phyloP scores from a whole-genome alignment of 1,140 invertebrate species.

The Diorhabda sublineata region DNA sequence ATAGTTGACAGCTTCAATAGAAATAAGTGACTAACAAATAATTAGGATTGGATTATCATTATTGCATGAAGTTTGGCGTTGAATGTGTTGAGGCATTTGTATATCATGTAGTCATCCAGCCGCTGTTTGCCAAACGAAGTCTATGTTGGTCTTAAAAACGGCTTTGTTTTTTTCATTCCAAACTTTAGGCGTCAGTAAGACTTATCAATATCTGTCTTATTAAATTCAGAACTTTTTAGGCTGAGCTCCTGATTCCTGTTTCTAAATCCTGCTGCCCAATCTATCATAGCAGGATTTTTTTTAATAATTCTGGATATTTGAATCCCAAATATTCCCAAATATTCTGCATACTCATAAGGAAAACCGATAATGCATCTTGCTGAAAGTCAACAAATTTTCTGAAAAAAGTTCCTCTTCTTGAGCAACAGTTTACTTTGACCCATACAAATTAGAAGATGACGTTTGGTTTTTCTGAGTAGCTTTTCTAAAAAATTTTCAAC shows the following conservation, averaged over 20 bases:
- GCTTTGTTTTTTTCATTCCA: constrained; percentile 9
- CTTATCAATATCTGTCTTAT: constrained; percentile 34
- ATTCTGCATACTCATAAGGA: constrained; percentile 17
- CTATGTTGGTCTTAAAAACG: constrained; percentile 9
- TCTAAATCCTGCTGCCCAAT: constrained; percentile 17
- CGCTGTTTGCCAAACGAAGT: constrained; percentile 5
- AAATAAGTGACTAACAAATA: constrained; percentile 10
- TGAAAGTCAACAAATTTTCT: constrained; percentile 21
- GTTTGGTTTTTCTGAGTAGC: neutral
- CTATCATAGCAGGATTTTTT: constrained; percentile 14
- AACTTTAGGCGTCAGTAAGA: constrained; percentile 14
- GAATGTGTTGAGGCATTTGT: constrained; percentile 8
- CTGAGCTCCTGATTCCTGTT: constrained; percentile 35
- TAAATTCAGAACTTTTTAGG: constrained; percentile 46
- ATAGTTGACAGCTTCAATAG: constrained; percentile 29
- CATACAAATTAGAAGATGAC: neutral
- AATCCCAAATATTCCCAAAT: constrained; percentile 10
- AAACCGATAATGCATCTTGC: constrained; percentile 22
- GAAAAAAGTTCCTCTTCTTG: constrained; percentile 14
- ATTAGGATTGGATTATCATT: constrained; percentile 11
- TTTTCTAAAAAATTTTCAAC: neutral
- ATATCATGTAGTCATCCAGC: constrained; percentile 2
- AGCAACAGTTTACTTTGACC: neutral
- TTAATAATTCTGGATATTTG: constrained; percentile 15
- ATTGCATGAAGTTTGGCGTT: constrained; percentile 3